Base-by-base conservation (phyloP, 2,113 vertebrate species). In the Aegithalos caudatus region DNA sequence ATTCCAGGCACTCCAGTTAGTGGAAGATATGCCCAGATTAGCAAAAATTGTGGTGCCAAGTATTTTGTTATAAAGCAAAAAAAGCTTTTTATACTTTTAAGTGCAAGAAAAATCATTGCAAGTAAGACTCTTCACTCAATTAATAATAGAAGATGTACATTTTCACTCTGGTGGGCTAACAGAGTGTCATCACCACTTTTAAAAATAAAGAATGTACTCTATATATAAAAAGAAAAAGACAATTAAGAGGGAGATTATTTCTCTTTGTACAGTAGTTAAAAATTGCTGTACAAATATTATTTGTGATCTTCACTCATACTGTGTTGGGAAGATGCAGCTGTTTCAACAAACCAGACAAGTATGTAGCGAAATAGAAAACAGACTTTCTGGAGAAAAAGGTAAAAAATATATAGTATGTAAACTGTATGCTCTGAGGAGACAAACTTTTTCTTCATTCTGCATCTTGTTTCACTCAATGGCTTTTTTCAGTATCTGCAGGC, bases 211-310 rank as follows among this genome's bases (percentile, higher is more conserved):
- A 88, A 81, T 44, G 12, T 42, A 44, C 47, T 73, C 17, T 69
- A 58, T 1, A 0, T 67, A 81, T 61, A 86, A 85, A 44, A 86
- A 90, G 81, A 76, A 94, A 94, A 87, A 72, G 73, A 40, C 80
- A 95, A 94, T 95, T 95, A 95, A 58, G 62, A 69, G 22, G 50
- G 37, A 76, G 42, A 93, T 94, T 89, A 71, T 94, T 91, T 89
- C 69, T 95, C 64, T 96, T 97, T 93, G 31, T 54, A 85, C 82
- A 95, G 93, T 93, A 95, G 86, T 93, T 95, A 95, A 92, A 96
- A 95, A 96, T 96, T 92, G 60, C 76, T 77, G 60, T 87, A 62
- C 62, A 97, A 96, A 97, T 95, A 96, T 94, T 97, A 94, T 95
- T 96, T 95, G 80, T 90, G 64, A 76, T 87, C 45, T 80, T 80